A percentile compares a stretch with the other conserved stretches of the same genome.
phyloP scores from a whole-genome alignment of 2,797 vertebrate genomes.

The Dendrocincla fuliginosa region DNA sequence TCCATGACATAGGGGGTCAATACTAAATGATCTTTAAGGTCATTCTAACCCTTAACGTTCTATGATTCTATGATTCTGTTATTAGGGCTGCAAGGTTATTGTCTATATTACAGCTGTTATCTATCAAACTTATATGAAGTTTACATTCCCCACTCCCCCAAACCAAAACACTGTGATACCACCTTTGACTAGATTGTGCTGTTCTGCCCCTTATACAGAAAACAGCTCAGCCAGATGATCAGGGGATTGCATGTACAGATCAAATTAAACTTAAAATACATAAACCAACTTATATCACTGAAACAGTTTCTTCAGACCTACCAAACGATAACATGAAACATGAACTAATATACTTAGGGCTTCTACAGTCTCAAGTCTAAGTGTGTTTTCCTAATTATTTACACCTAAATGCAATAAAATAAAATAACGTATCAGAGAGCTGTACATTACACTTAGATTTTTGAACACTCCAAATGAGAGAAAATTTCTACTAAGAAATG shows the following conservation, averaged over 20 bases:
- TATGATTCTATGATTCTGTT: not conserved
- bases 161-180: not conserved
- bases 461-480: not conserved
- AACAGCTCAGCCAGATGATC: not conserved
- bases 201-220: not conserved
- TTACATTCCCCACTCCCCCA: not conserved
- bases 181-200: not conserved
- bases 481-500: not conserved
- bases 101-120: not conserved
- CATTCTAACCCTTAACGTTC: not conserved
- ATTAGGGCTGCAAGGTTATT: not conserved
- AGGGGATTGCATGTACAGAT: not conserved
- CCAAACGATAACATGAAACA: not conserved
- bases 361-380: not conserved
- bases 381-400: not conserved
- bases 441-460: not conserved
- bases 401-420: not conserved
- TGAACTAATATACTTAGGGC: not conserved
- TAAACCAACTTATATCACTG: not conserved
- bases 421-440: not conserved
- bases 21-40: not conserved
- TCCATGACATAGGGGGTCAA: accelerated
- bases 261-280: not conserved
- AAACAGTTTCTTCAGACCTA: not conserved
- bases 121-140: not conserved